Conservation (phyloP, 2,888 invertebrate genomes). For the Steinernema hermaphroditum region DNA sequence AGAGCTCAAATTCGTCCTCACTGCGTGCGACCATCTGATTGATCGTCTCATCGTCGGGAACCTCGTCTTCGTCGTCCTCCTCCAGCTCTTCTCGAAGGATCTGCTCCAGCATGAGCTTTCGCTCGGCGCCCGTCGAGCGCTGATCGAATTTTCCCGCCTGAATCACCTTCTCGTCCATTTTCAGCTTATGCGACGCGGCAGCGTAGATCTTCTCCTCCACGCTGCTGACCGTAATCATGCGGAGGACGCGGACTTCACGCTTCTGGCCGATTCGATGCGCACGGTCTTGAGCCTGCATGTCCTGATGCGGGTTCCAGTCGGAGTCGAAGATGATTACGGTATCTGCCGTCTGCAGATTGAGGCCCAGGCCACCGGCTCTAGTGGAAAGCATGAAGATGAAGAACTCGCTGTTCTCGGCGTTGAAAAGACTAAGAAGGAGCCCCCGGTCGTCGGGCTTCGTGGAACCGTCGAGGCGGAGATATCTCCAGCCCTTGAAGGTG, state of each 20-base stretch:
- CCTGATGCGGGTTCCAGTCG: conserved; percentile 99
- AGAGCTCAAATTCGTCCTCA: conserved; percentile 89
- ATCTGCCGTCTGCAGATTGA: conserved; percentile 96
- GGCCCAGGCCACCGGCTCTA: conserved; percentile 81
- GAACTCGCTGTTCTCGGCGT: conserved; percentile 83
- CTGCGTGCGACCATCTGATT: conserved; percentile 95
- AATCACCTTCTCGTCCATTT: conserved; percentile 95
- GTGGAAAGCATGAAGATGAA: conserved; percentile 95
- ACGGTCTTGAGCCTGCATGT: conserved; percentile 98
- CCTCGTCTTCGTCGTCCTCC: conserved; percentile 80
- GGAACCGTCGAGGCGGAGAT: conserved; percentile 92
- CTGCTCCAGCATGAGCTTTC: conserved; percentile 79
- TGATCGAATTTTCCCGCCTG: conserved; percentile 99
- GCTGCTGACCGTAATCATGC: conserved; percentile 97
- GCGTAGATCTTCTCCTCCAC: conserved; percentile 97
- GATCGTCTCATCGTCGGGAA: conserved; percentile 96
- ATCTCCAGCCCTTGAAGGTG: conserved; percentile 81
- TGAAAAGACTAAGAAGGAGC: conserved; percentile 84
- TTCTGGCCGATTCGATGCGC: conserved; percentile 99
- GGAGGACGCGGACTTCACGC: conserved; percentile 90
- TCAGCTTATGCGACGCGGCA: conserved; percentile 94
- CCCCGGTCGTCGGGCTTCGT: conserved; percentile 98
- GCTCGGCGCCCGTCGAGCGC: conserved; percentile 93
- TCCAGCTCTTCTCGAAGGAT: conserved; percentile 75
- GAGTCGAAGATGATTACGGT: conserved; percentile 99